Evolutionary conservation across 2,113 vertebrate species (phyloP), one percentile per base, ranked within the genome.

Genomic region (Physeter macrocephalus): DNA sequence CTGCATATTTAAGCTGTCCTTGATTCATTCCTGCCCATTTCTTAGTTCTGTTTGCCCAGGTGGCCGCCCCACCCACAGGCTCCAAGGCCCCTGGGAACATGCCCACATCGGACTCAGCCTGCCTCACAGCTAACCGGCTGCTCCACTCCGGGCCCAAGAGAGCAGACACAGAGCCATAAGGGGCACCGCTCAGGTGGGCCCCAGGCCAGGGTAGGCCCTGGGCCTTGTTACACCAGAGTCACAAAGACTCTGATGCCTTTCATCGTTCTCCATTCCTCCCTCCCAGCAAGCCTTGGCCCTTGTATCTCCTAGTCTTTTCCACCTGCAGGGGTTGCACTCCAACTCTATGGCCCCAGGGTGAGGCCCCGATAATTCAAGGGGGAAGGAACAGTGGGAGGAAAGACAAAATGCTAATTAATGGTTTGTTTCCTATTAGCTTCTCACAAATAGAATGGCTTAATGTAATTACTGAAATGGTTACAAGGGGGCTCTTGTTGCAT

Each of bases 1-100:
- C 98, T 18, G 20, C 97, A 97, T 97, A 95, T 98, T 97, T 98
- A 96, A 98, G 97, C 94, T 93, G 85, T 84, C 98, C 95, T 98
- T 95, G 97, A 97, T 97, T 96, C 97, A 97, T 97, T 96, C 97
- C 97, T 98, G 97, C 93, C 96, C 25, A 0, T 95, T 98, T 97
- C 89, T 96, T 69, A 92, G 88, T 95, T 97, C 94, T 57, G 95
- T 94, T 98, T 97, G 97, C 95, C 97, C 88, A 95, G 96, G 67
- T 94, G 25, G 93, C 90, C 25, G 86, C 78, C 49, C 29, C 97
- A 97, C 97, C 97, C 97, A 96, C 80, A 78, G 94, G 91, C 94
- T 96, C 81, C 82, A 81, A 97, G 97, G 97, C 87, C 95, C 96
- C 93, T 94, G 91, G 90, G 93, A 97, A 93, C 92, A 59, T 94